Evolutionary conservation across 2,888 invertebrate genomes (phyloP).

Genomic region (Lithophane socia): DNA sequence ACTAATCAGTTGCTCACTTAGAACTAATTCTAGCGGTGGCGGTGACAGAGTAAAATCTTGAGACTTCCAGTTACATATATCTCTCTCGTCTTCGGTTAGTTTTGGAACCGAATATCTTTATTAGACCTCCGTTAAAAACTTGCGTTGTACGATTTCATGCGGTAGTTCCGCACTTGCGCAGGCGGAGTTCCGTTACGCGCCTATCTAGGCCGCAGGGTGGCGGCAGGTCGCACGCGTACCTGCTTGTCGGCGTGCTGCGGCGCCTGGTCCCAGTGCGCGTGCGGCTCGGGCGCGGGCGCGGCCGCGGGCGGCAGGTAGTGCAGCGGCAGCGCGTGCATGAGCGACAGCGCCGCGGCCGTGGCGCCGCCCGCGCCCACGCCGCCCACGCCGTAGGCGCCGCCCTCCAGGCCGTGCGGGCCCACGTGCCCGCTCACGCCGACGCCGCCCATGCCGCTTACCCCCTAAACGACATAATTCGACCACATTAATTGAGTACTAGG

Average conservation of each 20-base stretch:
- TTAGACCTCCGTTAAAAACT: not conserved
- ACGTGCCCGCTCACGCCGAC: constrained; percentile 61
- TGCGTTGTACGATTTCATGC: not conserved
- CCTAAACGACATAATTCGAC: constrained; percentile 56
- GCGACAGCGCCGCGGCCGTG: constrained; percentile 80
- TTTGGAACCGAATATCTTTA: not conserved
- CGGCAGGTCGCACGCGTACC: constrained; percentile 64
- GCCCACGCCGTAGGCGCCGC: constrained; percentile 63
- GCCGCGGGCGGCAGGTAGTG: constrained; percentile 84
- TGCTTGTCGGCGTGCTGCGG: constrained; percentile 80
- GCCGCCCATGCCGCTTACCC: constrained; percentile 71
- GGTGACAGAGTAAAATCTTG: not conserved
- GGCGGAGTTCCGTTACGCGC: too few species aligned
- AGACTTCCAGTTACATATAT: not conserved
- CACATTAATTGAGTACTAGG: not conserved
- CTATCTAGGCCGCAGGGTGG: not conserved
- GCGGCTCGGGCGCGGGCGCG: constrained; percentile 75
- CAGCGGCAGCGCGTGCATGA: constrained; percentile 87
- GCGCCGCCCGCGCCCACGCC: constrained; percentile 70
- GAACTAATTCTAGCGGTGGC: too few species aligned
- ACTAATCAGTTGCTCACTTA: not conserved
- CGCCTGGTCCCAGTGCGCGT: constrained; percentile 81
- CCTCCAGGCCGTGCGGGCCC: constrained; percentile 61
- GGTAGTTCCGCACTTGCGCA: not conserved
- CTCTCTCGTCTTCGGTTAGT: not conserved